These are phyloP conservation scores for Poeciliopsis prolifica DNA, from an alignment of 2,113 vertebrate genomes.

Conservation along the genomic window DNA sequence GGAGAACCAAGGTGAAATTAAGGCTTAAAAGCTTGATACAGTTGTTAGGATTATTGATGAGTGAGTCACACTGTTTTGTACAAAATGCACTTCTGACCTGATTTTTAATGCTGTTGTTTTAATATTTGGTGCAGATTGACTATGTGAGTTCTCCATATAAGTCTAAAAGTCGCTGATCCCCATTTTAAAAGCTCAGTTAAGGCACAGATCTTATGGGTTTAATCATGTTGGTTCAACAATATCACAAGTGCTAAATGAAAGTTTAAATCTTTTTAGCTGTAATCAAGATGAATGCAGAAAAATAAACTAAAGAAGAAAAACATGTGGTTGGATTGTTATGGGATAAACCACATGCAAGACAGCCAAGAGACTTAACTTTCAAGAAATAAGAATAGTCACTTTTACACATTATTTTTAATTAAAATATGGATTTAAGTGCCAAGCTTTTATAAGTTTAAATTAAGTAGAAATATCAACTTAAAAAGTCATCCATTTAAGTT, in stretches of 20 bases:
- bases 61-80: constrained; percentile 42
- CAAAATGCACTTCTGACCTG: constrained; percentile 22
- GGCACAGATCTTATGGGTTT: neutral
- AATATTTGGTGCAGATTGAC: constrained; percentile 6
- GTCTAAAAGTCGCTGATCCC: neutral
- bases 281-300: constrained; percentile 3
- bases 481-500: neutral
- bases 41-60: constrained; percentile 54
- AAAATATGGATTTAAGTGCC: neutral
- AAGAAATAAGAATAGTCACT: neutral
- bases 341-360: constrained; percentile 51
- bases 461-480: neutral
- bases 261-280: constrained; percentile 16
- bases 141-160: neutral
- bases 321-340: constrained; percentile 66
- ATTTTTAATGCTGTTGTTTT: constrained; percentile 25
- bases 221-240: neutral
- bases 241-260: constrained; percentile 7
- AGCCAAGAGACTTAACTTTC: constrained; percentile 4
- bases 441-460: neutral
- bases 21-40: constrained; percentile 38
- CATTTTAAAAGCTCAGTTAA: constrained; percentile 1
- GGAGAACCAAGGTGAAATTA: constrained; percentile 26
- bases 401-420: neutral
- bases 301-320: constrained; percentile 30